Conservation (phyloP, 1,140 invertebrate genomes). For the Plodia interpunctella region DNA sequence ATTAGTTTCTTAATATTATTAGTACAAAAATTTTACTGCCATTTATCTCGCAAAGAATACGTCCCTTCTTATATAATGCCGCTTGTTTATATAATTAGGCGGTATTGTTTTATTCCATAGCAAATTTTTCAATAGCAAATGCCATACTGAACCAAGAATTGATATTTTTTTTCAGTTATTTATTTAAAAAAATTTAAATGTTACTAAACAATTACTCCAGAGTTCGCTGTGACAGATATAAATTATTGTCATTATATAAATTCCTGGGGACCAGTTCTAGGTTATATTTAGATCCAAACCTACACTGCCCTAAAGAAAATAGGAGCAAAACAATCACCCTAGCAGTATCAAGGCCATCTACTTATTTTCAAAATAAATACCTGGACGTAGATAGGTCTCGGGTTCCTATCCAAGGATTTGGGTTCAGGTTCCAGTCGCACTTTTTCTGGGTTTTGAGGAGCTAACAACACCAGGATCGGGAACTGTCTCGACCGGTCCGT, state of each 20-base stretch:
- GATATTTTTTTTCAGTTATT: too few species aligned
- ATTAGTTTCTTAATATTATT: too few species aligned
- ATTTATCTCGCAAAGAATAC: too few species aligned
- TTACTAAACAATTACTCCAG: too few species aligned
- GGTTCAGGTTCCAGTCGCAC: slow-evolving; percentile 37
- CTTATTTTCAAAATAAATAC: slow-evolving; percentile 26
- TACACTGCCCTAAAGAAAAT: slow-evolving; percentile 1
- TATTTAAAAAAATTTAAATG: too few species aligned
- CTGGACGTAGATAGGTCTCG: slow-evolving; percentile 65
- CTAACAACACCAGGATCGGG: slow-evolving; percentile 59
- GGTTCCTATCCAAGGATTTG: slow-evolving; percentile 49
- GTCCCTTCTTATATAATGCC: too few species aligned
- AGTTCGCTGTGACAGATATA: background rate
- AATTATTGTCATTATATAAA: slow-evolving; percentile 10
- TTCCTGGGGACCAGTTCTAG: slow-evolving; percentile 3
- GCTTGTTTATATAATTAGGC: too few species aligned
- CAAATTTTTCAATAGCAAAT: too few species aligned
- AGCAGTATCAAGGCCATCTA: background rate
- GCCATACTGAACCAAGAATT: too few species aligned
- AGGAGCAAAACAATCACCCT: background rate
- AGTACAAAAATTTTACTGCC: too few species aligned
- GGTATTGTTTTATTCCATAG: too few species aligned
- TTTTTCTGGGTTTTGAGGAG: slow-evolving; percentile 38
- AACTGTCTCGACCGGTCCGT: slow-evolving; percentile 59
- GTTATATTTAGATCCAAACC: background rate